Evolutionary conservation across 2,888 invertebrate species (phyloP).

Genomic region (Schizaphis graminum): DNA sequence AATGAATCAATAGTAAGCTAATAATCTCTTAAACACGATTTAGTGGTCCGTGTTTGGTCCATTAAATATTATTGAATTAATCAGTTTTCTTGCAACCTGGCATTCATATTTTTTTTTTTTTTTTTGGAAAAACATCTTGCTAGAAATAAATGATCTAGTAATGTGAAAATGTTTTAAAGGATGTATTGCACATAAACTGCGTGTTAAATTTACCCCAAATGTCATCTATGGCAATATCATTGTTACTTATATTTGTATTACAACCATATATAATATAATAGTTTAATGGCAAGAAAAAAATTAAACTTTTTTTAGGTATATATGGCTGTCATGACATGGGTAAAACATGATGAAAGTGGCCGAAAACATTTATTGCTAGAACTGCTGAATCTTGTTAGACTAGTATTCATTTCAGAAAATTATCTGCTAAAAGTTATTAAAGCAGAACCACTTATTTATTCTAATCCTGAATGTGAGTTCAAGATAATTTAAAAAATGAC

Average conservation of each 20-base stretch:
- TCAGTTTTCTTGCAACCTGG: no score
- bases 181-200: background rate
- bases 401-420: background rate
- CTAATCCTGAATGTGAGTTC: background rate
- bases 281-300: background rate
- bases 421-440: background rate
- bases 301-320: background rate
- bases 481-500: background rate
- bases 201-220: background rate
- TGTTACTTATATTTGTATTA: background rate
- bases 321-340: background rate
- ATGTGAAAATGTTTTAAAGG: background rate
- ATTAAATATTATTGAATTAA: no score
- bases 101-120: background rate
- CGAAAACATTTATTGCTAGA: background rate
- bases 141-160: background rate
- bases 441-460: background rate
- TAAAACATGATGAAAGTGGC: background rate
- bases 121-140: background rate
- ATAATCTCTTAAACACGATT: no score
- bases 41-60: no score
- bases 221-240: background rate
- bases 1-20: no score
- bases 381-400: background rate
- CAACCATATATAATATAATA: background rate